Base-by-base conservation (phyloP, 2,888 invertebrate genomes). In the Teleogryllus oceanicus region DNA sequence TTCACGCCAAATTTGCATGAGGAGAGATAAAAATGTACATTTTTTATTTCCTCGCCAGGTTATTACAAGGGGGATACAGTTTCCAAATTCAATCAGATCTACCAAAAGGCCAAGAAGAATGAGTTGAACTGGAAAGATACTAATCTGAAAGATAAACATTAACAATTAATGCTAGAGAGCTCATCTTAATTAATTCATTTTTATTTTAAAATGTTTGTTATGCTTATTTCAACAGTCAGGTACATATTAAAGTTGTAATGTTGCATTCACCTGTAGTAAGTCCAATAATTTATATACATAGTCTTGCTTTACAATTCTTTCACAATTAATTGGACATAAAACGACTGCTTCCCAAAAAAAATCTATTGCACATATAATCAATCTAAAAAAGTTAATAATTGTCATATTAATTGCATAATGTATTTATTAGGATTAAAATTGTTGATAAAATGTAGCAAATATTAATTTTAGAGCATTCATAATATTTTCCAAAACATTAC, bases 311-410 rank as follows among this genome's bases (percentile, higher is more conserved):
- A 77, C 77, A 49, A 50, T 37, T 18, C n/a, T 24, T 18, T 12
- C 50, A 20, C 49, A 37, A n/a, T 77, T 77, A 13, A 37, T 49
- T 49, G 77, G 77, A 11, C 49, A 37, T 50, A 20, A 49, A 49
- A 77, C 77, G 49, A 77, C 50, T n/a, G 49, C 20, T 11, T 77
- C 77, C 77, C 77, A 77, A 1, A 77, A 16, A 11, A 77, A 77
- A 20, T 24, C 77, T 18, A 77, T 5, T 18, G 77, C 77, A 77
- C n/a, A n/a, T 49, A 77, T 77, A 13, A 77, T 18, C 20, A 77
- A 10, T 50, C 77, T 77, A 76, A 8, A 76, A 20, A 74, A 37
- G 8, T 24, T 24, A 24, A 24, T 24, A 24, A 37, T 37, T 37
- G 37, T 37, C 8, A 5, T 1, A 5, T 37, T 8, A 37, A 37